phyloP scores from a whole-genome alignment of 2,797 vertebrate genomes.

The Esox lucius region DNA sequence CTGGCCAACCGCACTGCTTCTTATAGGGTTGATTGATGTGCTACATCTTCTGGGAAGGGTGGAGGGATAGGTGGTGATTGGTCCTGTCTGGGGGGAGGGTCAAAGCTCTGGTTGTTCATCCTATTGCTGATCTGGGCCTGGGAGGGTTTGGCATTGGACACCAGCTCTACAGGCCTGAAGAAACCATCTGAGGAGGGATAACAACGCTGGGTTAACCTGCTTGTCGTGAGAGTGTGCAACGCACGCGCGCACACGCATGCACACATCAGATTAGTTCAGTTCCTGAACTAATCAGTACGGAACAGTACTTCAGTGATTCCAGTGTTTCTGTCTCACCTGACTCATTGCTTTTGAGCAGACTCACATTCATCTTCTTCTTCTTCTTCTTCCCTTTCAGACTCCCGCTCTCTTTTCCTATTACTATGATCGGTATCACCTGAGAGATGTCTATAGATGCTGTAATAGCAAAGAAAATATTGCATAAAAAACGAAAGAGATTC shows the following conservation, averaged over 20 bases:
- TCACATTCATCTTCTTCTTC: constrained; percentile 28
- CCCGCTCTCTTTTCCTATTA: constrained; percentile 78
- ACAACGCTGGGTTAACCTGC: not conserved
- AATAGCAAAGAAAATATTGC: not conserved
- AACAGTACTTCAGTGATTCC: not conserved
- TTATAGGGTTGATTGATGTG: constrained; percentile 66
- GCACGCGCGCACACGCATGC: too few species aligned
- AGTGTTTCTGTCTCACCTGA: constrained; percentile 29
- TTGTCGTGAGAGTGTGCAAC: not conserved
- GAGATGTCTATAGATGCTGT: constrained; percentile 72
- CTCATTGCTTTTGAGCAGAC: constrained; percentile 53
- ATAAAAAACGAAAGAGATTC: not conserved
- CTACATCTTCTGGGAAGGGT: constrained; percentile 59
- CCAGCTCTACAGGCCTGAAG: constrained; percentile 48
- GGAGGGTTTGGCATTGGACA: constrained; percentile 47
- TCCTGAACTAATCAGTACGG: too few species aligned
- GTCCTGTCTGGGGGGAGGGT: constrained; percentile 37
- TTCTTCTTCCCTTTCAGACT: constrained; percentile 66
- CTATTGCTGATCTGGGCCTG: constrained; percentile 42
- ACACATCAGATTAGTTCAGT: not conserved
- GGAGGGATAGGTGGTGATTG: constrained; percentile 35
- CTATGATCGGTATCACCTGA: constrained; percentile 74
- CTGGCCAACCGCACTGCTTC: too few species aligned
- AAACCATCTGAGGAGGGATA: constrained; percentile 65
- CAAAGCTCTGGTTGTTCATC: constrained; percentile 26